These are phyloP conservation scores for Hippoglossus stenolepis DNA, from an alignment of 2,113 vertebrate genomes.

Conservation along the genomic window DNA sequence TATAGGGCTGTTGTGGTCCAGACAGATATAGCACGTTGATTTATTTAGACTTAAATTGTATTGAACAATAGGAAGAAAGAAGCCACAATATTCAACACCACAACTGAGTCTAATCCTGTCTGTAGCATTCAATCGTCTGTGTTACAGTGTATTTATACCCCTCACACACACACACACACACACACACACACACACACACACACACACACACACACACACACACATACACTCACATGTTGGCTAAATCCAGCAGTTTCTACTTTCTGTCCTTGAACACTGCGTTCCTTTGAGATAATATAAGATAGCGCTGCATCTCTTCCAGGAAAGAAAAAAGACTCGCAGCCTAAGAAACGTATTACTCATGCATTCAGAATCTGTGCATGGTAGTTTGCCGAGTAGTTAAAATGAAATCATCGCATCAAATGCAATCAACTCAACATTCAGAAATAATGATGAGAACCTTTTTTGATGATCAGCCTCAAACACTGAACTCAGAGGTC, in stretches of 20 bases:
- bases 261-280: conserved; percentile 1
- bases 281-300: conserved; percentile 2
- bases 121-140: background rate
- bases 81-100: background rate
- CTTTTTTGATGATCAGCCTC: no score
- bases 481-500: background rate
- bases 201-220: background rate
- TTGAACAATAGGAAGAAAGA: background rate
- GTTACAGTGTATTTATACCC: background rate
- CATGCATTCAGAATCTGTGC: background rate
- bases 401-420: no score
- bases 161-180: background rate
- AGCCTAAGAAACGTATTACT: background rate
- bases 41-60: background rate
- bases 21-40: background rate
- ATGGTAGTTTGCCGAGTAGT: no score
- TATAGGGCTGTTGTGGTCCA: no score
- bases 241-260: background rate
- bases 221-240: background rate
- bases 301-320: background rate
- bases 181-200: background rate
- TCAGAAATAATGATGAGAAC: no score
- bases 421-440: no score
- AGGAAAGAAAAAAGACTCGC: background rate
- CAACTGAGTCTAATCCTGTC: background rate